Evolutionary conservation across 2,888 invertebrate species (phyloP).

Genomic region (Tetranychus piercei): DNA sequence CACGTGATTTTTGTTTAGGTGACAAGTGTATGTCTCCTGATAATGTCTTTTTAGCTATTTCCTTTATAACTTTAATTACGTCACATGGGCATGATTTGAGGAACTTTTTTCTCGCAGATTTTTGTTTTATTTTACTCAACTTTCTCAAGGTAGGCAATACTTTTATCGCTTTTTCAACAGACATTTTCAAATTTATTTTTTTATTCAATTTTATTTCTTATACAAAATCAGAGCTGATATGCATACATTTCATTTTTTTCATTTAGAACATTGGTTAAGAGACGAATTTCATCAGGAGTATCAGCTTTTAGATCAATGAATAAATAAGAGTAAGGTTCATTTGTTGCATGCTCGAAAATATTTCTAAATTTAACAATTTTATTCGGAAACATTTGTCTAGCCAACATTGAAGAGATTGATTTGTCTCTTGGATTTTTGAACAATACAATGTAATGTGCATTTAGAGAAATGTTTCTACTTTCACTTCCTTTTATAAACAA

Average conservation of each 20-base stretch:
- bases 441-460: too few species aligned
- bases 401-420: too few species aligned
- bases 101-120: not conserved
- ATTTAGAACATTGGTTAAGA: not conserved
- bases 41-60: not conserved
- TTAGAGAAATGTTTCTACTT: too few species aligned
- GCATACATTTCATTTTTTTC: not conserved
- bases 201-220: not conserved
- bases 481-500: too few species aligned
- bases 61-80: not conserved
- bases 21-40: not conserved
- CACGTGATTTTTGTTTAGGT: not conserved
- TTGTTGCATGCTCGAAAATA: too few species aligned
- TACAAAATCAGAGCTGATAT: not conserved
- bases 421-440: too few species aligned
- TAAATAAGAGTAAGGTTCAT: too few species aligned
- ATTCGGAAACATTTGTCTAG: too few species aligned
- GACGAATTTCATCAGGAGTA: not conserved
- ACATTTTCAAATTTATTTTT: not conserved
- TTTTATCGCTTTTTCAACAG: not conserved
- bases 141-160: not conserved
- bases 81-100: not conserved
- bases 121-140: not conserved
- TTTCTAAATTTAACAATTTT: too few species aligned
- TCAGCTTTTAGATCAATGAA: too few species aligned